Conservation (phyloP, 1,140 invertebrate species). For the Drosophila sechellia region DNA sequence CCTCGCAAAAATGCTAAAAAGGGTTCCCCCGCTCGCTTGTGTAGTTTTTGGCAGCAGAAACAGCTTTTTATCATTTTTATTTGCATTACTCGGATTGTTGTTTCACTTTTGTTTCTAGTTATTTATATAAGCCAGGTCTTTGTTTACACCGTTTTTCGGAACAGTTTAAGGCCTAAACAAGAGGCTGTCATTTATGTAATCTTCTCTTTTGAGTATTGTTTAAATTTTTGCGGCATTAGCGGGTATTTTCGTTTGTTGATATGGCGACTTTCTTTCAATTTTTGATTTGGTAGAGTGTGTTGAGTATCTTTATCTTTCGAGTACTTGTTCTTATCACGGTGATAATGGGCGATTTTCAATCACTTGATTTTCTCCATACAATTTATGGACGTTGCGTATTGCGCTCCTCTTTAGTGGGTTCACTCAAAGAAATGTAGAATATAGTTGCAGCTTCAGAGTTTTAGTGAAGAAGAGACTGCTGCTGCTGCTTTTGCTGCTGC, state of each 20-base stretch:
- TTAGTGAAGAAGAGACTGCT: conserved; percentile 14
- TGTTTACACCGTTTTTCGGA: conserved; percentile 38
- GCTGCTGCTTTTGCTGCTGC: conserved; percentile 3
- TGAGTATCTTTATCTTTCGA: conserved; percentile 25
- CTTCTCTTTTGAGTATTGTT: conserved; percentile 27
- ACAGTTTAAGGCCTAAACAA: conserved; percentile 43
- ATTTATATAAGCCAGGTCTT: conserved; percentile 59
- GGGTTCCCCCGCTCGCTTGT: conserved; percentile 23
- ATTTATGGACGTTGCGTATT: conserved; percentile 8
- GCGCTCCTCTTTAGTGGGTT: conserved; percentile 7
- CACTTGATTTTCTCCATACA: conserved; percentile 31
- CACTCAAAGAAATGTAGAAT: conserved; percentile 7
- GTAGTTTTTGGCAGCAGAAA: conserved; percentile 42
- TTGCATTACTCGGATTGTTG: conserved; percentile 47
- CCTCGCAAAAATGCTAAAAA: conserved; percentile 50
- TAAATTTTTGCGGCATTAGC: conserved; percentile 19
- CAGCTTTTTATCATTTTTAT: conserved; percentile 70
- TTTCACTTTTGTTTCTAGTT: conserved; percentile 35
- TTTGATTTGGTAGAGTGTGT: conserved; percentile 2
- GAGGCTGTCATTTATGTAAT: conserved; percentile 49
- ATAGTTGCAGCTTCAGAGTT: conserved; percentile 24
- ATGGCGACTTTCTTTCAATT: conserved; percentile 1
- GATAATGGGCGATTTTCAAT: conserved; percentile 32
- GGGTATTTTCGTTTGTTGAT: conserved; percentile 18
- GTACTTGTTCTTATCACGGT: conserved; percentile 27